Evolutionary conservation across 2,113 vertebrate genomes (phyloP).

Genomic region (Cryptotis parvus): DNA sequence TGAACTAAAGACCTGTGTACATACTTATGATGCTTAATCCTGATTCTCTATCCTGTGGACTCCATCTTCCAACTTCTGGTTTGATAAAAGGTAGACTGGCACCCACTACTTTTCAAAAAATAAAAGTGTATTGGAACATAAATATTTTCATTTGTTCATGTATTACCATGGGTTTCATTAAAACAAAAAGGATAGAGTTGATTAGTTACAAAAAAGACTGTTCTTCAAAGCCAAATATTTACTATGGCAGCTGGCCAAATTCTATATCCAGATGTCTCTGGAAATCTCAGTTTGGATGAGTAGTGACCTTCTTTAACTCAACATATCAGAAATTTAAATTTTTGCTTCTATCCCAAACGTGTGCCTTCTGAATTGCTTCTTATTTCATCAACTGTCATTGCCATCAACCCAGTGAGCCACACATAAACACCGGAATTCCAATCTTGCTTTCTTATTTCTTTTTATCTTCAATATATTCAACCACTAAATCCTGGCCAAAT

Average conservation of each 20-base stretch:
- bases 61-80: neutral
- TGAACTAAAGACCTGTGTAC: neutral
- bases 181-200: neutral
- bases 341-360: neutral
- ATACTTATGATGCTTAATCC: neutral
- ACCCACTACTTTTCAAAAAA: neutral
- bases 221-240: neutral
- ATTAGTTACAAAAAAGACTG: neutral
- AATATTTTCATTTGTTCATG: neutral
- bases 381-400: neutral
- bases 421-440: neutral
- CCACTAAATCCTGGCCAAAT: neutral
- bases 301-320: neutral
- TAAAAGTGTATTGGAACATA: slow-evolving; percentile 6
- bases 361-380: neutral
- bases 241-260: neutral
- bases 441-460: neutral
- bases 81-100: neutral
- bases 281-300: neutral
- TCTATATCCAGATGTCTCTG: neutral
- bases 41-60: neutral
- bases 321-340: neutral
- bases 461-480: neutral
- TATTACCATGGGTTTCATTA: neutral
- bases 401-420: neutral